phyloP scores from a whole-genome alignment of 2,888 invertebrate species.

The Tenodera sinensis region DNA sequence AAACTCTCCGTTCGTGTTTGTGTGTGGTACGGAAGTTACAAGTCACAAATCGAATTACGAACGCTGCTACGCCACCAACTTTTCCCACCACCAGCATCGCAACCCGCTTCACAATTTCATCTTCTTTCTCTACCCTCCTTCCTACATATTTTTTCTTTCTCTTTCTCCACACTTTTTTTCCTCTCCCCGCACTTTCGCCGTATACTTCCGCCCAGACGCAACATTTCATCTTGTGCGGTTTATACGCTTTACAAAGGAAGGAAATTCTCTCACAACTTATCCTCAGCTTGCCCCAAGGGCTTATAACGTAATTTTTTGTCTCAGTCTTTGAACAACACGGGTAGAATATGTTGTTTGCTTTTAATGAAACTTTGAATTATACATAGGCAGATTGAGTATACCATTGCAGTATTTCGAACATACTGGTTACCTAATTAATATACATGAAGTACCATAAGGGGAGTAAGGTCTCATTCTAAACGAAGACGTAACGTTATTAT shows the following conservation, averaged over 20 bases:
- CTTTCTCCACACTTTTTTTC: background rate
- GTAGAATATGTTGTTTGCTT: background rate
- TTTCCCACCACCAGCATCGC: background rate
- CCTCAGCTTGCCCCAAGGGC: background rate
- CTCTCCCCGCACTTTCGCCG: background rate
- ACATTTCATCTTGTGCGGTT: background rate
- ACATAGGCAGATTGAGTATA: background rate
- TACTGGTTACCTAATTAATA: too few species aligned
- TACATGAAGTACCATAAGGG: too few species aligned
- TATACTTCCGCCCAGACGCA: background rate
- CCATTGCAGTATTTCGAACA: too few species aligned
- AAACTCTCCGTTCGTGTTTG: background rate
- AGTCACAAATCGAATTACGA: constrained; percentile 9
- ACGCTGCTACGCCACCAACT: background rate
- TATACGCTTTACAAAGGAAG: background rate
- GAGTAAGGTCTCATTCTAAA: too few species aligned
- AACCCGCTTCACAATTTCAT: background rate
- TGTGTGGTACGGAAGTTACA: background rate
- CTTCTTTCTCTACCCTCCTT: background rate
- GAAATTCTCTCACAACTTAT: background rate
- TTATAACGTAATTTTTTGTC: background rate
- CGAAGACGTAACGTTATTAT: too few species aligned
- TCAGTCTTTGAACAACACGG: background rate
- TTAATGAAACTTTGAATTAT: background rate
- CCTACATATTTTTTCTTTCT: background rate